Base-by-base conservation (phyloP, 2,797 vertebrate species). In the Leuciscus waleckii region DNA sequence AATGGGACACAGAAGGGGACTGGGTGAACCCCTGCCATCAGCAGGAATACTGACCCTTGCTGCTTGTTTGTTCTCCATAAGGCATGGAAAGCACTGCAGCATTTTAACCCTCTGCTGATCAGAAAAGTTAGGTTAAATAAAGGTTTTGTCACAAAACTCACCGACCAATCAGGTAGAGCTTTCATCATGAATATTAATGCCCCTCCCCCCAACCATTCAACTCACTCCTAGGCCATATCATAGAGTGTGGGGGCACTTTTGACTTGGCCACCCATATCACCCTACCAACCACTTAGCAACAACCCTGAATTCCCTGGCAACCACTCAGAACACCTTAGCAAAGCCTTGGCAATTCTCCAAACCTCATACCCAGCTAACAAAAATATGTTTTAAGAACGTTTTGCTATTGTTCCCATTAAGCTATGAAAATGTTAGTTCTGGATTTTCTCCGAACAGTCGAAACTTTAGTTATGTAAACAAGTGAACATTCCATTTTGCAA, bases 41-140 rank as follows among this genome's bases (percentile, higher is more conserved):
- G 79, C 85, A 39, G 51, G 32, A 49, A 26, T 14, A 17, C 21
- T 82, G 75, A 56, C 77, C 70, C 54, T 49, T 51, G 26, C 37
- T 32, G 46, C 78, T 35, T 80, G 81, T 84, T 87, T 84, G 70
- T 78, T 39, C 26, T 8, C 14, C 61, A 75, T 81, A 83, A 76
- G 56, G 32, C 35, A 49, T 2, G 54, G 29, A 46, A 51, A 61
- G 73, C 61, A 61, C 61, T 76, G 23, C 35, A 17, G 46, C 61
- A 67, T 74, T 21, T 73, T 39, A 75, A 26, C 63, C 35, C 32
- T 65, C 51, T 74, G 29, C 21, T 58, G 54, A 4, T 58, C 21
- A 70, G 41, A 68, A 5, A 58, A n/a, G 9, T 8, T 6, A 2
- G 10, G 35, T 19, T 54, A 2, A 54, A 21, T 54, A 23, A 75